A percentile compares a stretch with the other conserved stretches of the same genome.
phyloP scores from a whole-genome alignment of 2,888 invertebrate genomes.

The Allygus modestus region DNA sequence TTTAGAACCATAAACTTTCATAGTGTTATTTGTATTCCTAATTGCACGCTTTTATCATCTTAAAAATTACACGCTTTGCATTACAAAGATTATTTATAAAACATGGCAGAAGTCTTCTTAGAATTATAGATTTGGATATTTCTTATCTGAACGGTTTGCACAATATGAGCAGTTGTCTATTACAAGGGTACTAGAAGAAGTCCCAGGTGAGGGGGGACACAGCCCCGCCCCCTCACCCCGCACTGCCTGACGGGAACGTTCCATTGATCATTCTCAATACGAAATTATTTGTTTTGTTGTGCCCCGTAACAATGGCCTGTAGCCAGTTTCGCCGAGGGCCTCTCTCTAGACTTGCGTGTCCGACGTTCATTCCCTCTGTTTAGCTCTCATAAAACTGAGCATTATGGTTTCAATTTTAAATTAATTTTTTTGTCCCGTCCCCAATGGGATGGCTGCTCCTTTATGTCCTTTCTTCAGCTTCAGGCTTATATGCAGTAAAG shows the following conservation, averaged over 20 bases:
- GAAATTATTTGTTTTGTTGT: slow-evolving; percentile 51
- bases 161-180: too few relatives aligned
- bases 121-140: too few relatives aligned
- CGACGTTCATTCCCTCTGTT: not conserved
- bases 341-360: not conserved
- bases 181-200: too few relatives aligned
- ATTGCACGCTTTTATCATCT: too few relatives aligned
- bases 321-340: not conserved
- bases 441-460: not conserved
- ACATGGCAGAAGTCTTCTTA: too few relatives aligned
- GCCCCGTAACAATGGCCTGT: slow-evolving; percentile 10
- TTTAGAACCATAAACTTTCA: too few relatives aligned
- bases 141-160: too few relatives aligned
- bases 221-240: slow-evolving; percentile 30
- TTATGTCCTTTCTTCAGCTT: not conserved
- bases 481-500: not conserved
- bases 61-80: too few relatives aligned
- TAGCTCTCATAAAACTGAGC: slow-evolving; percentile 33
- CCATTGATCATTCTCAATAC: slow-evolving; percentile 54
- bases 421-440: slow-evolving; percentile 47
- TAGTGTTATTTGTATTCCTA: too few relatives aligned
- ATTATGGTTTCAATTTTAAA: slow-evolving; percentile 51
- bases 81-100: too few relatives aligned
- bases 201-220: slow-evolving; percentile 1
- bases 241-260: slow-evolving; percentile 9